Conservation (phyloP, 1,140 invertebrate genomes). For the Drosophila melanogaster region DNA sequence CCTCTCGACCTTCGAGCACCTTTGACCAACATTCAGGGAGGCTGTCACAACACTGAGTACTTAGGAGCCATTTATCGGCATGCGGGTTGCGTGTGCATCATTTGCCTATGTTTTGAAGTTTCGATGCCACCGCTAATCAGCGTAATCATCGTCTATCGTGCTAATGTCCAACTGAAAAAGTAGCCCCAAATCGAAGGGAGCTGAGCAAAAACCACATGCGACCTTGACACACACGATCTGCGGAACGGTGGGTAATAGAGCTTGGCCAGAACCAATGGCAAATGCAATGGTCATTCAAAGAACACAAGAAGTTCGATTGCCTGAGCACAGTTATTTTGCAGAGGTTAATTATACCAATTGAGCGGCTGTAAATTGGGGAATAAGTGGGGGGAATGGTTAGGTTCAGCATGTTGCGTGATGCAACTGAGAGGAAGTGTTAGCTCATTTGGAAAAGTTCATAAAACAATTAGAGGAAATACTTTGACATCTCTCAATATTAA, state of each 20-base stretch:
- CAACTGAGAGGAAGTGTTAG: slow-evolving; percentile 12
- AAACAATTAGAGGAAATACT: no score
- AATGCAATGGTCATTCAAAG: slow-evolving; percentile 21
- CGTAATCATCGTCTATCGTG: slow-evolving; percentile 27
- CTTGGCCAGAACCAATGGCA: slow-evolving; percentile 10
- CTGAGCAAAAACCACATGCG: slow-evolving; percentile 12
- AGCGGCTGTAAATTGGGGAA: slow-evolving; percentile 18
- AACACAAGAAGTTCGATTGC: slow-evolving; percentile 27
- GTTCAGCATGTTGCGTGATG: slow-evolving; percentile 6
- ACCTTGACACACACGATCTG: slow-evolving; percentile 50
- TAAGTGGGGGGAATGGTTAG: slow-evolving; percentile 20
- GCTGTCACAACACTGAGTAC: slow-evolving; percentile 25
- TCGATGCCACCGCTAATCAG: slow-evolving; percentile 8
- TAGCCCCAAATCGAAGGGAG: slow-evolving; percentile 9
- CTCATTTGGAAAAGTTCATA: neutral
- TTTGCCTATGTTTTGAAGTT: slow-evolving; percentile 24
- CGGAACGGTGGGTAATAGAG: slow-evolving; percentile 32
- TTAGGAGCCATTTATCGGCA: slow-evolving; percentile 24
- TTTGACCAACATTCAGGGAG: slow-evolving; percentile 40
- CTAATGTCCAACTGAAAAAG: slow-evolving; percentile 12
- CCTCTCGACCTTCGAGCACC: slow-evolving; percentile 30
- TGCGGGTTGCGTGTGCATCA: slow-evolving; percentile 41
- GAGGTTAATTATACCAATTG: slow-evolving; percentile 29
- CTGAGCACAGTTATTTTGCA: slow-evolving; percentile 12
- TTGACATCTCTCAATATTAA: neutral